Evolutionary conservation across 2,888 invertebrate species (phyloP).

Genomic region (Lumbricus terrestris): DNA sequence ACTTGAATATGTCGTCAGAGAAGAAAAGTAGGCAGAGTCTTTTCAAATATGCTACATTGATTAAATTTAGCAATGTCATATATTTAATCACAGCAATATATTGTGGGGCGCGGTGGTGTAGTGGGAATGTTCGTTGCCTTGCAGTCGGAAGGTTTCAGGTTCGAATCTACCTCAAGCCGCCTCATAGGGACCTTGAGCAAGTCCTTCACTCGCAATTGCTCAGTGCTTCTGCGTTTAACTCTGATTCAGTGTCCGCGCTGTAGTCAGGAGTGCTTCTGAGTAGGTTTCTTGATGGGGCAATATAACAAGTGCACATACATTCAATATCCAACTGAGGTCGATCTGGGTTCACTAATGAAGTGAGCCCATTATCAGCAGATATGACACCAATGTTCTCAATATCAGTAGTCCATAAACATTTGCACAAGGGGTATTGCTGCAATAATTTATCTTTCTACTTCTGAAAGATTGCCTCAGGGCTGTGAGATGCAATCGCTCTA

Average conservation of each 20-base stretch:
- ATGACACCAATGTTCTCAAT: not conserved
- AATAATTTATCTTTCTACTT: not conserved
- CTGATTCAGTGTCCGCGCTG: too few relatives aligned
- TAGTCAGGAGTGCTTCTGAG: too few relatives aligned
- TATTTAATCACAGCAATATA: not conserved
- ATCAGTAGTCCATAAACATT: not conserved
- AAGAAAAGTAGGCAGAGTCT: conserved; percentile 73
- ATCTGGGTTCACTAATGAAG: not conserved
- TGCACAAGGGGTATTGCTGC: not conserved
- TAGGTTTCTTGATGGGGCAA: too few relatives aligned
- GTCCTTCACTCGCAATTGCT: too few relatives aligned
- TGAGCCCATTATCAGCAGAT: not conserved
- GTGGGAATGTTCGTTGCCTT: too few relatives aligned
- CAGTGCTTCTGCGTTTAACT: too few relatives aligned
- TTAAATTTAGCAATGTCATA: not conserved
- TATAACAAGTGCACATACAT: too few relatives aligned
- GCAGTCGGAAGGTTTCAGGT: too few relatives aligned
- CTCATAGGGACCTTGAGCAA: too few relatives aligned
- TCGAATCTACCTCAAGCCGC: too few relatives aligned
- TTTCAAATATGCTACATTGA: not conserved
- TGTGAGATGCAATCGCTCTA: not conserved
- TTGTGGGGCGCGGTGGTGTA: too few relatives aligned
- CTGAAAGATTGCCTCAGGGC: not conserved
- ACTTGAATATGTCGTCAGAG: conserved; percentile 76
- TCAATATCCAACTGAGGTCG: too few relatives aligned